Base-by-base conservation (phyloP, 2,888 invertebrate species). In the Pherbina coryleti region DNA sequence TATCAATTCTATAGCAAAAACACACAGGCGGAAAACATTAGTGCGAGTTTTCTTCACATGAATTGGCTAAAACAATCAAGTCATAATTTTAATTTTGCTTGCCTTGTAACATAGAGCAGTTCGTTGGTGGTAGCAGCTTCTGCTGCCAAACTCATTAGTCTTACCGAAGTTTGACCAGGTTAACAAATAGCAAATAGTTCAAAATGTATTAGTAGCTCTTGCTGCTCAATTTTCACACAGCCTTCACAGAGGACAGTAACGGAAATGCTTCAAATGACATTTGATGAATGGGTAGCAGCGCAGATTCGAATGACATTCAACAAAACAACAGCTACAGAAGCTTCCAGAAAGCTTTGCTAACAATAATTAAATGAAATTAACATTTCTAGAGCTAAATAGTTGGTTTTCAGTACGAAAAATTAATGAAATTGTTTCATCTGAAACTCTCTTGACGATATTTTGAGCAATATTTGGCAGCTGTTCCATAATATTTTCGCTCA, bases 41-140 rank as follows among this genome's bases (percentile, higher is more conserved):
- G 34, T 57, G 71, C 71, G 64, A 28, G 37, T 79, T 81, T 85
- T 85, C 75, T 78, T 83, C 84, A 86, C 85, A 84, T 84, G 86
- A 85, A 84, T 84, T 84, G 83, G 84, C 83, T 82, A 82, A 84
- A 82, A 86, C 87, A 86, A 86, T 86, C 85, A 84, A 81, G 78
- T 81, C 84, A 86, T 83, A 84, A 87, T 79, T 82, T 75, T 70
- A 60, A 51, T 73, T 31, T 62, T 77, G 19, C 17, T 71, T 22
- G 57, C 53, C 72, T 70, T 76, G 62, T 53, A n/a, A n/a, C n/a
- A n/a, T n/a, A n/a, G n/a, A 55, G 34, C 51, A 49, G 49, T 78
- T 67, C 76, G 64, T 49, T 22, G 49, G 51, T 49, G 69, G 51
- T 49, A 53, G 19, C 28, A 25, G 37, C 66, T 31, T 19, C 19